phyloP scores from a whole-genome alignment of 2,797 vertebrate species.

The Macrochelys suwanniensis region DNA sequence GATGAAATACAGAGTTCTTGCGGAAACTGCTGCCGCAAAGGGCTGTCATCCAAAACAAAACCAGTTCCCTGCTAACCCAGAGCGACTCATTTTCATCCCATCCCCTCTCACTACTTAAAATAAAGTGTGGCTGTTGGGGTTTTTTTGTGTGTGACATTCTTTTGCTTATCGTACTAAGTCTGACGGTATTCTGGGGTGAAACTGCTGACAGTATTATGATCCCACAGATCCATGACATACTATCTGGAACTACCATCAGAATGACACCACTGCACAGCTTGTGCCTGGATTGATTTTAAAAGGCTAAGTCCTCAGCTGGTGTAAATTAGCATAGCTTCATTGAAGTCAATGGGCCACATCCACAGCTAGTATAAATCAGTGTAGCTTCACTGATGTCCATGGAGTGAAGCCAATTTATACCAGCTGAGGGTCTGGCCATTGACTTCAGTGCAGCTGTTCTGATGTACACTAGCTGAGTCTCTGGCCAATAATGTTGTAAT shows the following conservation, averaged over 20 bases:
- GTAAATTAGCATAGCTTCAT: neutral
- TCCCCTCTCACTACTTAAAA: constrained; percentile 65
- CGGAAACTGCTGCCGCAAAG: constrained; percentile 74
- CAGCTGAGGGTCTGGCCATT: neutral
- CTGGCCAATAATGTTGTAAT: neutral
- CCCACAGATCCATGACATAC: neutral
- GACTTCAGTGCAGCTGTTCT: neutral
- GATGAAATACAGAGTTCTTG: constrained; percentile 68
- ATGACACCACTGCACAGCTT: neutral
- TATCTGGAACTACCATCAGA: constrained; percentile 12
- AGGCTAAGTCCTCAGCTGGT: neutral
- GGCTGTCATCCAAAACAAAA: constrained; percentile 70
- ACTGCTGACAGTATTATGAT: neutral
- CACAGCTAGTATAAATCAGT: neutral
- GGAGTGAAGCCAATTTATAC: neutral
- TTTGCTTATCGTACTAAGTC: neutral
- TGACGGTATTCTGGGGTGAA: constrained; percentile 22
- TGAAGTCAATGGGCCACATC: neutral
- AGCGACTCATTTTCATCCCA: constrained; percentile 28
- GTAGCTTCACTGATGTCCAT: neutral
- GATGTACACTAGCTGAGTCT: constrained; percentile 10
- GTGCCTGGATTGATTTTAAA: constrained; percentile 30
- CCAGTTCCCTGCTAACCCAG: constrained; percentile 26
- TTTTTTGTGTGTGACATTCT: constrained; percentile 63
- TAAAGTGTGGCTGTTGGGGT: constrained; percentile 54